Evolutionary conservation across 1,140 invertebrate species (phyloP), one percentile per base, ranked within the genome.

Genomic region (Psilanteris sp.): DNA sequence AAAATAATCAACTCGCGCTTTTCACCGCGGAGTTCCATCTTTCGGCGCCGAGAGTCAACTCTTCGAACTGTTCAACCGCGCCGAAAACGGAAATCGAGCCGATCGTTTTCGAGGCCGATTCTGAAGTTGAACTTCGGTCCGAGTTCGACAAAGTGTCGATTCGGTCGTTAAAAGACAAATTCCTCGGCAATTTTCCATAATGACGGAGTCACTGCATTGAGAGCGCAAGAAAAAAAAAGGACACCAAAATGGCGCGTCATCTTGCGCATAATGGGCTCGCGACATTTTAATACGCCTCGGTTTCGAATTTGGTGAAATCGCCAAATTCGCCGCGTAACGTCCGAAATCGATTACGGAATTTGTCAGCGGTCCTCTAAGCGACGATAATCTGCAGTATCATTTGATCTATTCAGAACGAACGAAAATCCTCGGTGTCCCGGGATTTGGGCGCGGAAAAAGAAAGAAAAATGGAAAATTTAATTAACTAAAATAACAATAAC

Each of bases 341-440:
- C 79, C 78, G 79, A 62, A 81, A 80, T 80, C 79, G 68, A 85
- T 83, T 83, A 79, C 46, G 27, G 39, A 80, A 80, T 82, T 81
- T 81, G 72, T 82, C 78, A 72, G 64, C 34, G 34, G 6, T 31
- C 36, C 44, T 16, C 6, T 16, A 70, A 37, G 4, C 50, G 29
- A 4, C 18, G 8, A 39, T 32, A 29, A 44, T 39, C 10, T 67
- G 75, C 67, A 36, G 2, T 13, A 62, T 78, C 71, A 77, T 52
- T 70, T 26, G 3, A 18, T 20, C 46, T 50, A 46, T 22, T 48
- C 64, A 27, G 50, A 26, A 37, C 44, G 22, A 48, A 20, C 29
- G 26, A 11, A 22, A 32, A 13, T 13, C 39, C 44, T 34, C 27
- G 9, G 20, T 1, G n/a, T 16, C 31, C 0, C 3, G 5, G n/a